phyloP scores from a whole-genome alignment of 2,888 invertebrate species.

The Himalopsyche tibetana region DNA sequence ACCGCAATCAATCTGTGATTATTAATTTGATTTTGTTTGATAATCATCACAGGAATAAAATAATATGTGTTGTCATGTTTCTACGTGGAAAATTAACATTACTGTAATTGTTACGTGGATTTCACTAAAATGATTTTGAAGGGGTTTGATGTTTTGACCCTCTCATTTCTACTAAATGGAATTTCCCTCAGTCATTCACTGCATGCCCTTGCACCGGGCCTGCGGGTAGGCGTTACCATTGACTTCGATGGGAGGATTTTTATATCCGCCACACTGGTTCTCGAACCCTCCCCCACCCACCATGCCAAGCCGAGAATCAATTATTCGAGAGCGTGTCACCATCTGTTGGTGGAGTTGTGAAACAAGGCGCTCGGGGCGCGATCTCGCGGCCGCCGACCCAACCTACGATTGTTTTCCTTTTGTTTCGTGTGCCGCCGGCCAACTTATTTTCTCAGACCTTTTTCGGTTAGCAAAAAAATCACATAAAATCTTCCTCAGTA shows the following conservation, averaged over 20 bases:
- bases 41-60: too few species aligned
- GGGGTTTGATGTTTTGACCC: neutral
- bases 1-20: too few species aligned
- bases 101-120: too few species aligned
- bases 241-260: slow-evolving; percentile 57
- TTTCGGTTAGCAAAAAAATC: slow-evolving; percentile 35
- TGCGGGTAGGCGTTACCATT: slow-evolving; percentile 53
- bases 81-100: too few species aligned
- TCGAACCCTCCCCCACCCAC: slow-evolving; percentile 51
- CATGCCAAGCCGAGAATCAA: slow-evolving; percentile 49
- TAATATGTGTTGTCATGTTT: too few species aligned
- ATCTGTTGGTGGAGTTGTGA: slow-evolving; percentile 58
- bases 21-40: too few species aligned
- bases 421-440: slow-evolving; percentile 35
- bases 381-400: slow-evolving; percentile 49
- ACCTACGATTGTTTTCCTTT: slow-evolving; percentile 29
- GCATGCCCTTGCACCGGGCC: slow-evolving; percentile 44
- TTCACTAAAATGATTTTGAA: too few species aligned
- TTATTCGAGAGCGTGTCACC: slow-evolving; percentile 59
- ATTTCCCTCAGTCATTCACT: slow-evolving; percentile 5
- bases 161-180: neutral
- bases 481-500: slow-evolving; percentile 1
- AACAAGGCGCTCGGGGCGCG: slow-evolving; percentile 54
- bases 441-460: slow-evolving; percentile 42
- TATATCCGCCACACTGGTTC: slow-evolving; percentile 53